Evolutionary conservation across 2,888 invertebrate genomes (phyloP), one percentile per base, ranked within the genome.

Genomic region (Agapostemon virescens): DNA sequence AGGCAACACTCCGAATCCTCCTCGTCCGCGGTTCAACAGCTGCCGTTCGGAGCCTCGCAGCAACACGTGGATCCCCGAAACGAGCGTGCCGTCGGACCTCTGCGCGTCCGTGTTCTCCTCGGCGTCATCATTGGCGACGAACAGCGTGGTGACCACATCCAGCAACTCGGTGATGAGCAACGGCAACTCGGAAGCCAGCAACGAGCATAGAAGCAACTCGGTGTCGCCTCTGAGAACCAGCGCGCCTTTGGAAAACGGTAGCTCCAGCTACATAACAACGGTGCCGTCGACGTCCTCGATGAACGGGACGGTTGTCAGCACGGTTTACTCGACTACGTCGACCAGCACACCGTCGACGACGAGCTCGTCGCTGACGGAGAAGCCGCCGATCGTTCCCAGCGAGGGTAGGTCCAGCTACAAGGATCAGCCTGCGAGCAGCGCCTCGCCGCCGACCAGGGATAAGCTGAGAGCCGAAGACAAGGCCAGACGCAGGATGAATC

Each of bases 381-480:
- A 92, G 66, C 91, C 91, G 2, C 91, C 92, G 66, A 91, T 91
- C 72, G 88, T 84, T 7, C 89, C 90, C n/a, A 87, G 63, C 71
- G 88, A 88, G 63, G 80, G 82, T 67, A 74, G 80, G 49, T 75
- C 80, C 30, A 81, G 69, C 83, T 95, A 95, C 92, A 94, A 94
- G 33, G 95, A 95, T 91, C 95, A 95, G 91, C 95, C 95, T 33
- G 95, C 96, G 64, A 96, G 96, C 78, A 96, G 96, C 79, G 96
- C 96, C 52, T 96, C 96, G 5, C 96, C 97, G 67, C 96, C 96
- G 64, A 97, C 96, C 33, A 93, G 96, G 83, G 96, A 96, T 93
- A 97, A 96, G 93, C 94, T 96, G 88, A 95, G 96, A 88, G 95
- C 95, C 49, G 96, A 96, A 88, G 96, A 96, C 93, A 96, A 96